These are phyloP conservation scores for Hymenochirus boettgeri DNA, from an alignment of 2,113 vertebrate genomes.

Conservation along the genomic window DNA sequence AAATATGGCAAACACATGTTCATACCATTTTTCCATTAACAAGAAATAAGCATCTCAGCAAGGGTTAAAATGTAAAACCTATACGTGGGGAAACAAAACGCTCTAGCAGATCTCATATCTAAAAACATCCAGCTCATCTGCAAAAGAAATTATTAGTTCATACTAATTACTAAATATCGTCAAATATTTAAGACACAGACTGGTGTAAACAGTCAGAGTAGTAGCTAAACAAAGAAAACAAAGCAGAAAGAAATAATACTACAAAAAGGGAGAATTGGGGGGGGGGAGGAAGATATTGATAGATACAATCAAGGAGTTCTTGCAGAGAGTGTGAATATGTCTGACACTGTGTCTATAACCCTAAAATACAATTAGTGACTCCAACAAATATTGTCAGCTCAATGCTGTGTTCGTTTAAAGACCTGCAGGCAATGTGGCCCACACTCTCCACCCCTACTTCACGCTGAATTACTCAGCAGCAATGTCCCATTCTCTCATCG, in stretches of 20 bases:
- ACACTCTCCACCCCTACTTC: constrained; percentile 6
- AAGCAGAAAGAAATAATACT: constrained; percentile 4
- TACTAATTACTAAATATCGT: no score
- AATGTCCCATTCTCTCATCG: constrained; percentile 11
- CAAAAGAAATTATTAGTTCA: no score
- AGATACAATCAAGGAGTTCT: not conserved
- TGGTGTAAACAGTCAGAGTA: no score
- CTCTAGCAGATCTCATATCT: no score
- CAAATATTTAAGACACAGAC: no score
- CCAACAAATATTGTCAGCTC: constrained; percentile 29
- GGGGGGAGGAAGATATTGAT: constrained; percentile 3
- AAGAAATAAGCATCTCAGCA: no score
- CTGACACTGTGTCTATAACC: not conserved
- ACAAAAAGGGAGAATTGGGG: constrained; percentile 11
- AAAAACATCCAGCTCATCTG: no score
- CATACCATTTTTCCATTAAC: no score
- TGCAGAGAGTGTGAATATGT: constrained; percentile 13
- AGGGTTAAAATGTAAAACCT: no score
- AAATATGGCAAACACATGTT: no score
- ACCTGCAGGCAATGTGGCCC: constrained; percentile 14
- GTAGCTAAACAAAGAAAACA: not conserved
- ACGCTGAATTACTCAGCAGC: constrained; percentile 28
- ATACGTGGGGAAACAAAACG: no score
- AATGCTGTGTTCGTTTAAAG: constrained; percentile 24
- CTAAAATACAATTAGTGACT: constrained; percentile 37